Evolutionary conservation across 1,140 invertebrate genomes (phyloP), one percentile per base, ranked within the genome.

Genomic region (Penaeus chinensis): DNA sequence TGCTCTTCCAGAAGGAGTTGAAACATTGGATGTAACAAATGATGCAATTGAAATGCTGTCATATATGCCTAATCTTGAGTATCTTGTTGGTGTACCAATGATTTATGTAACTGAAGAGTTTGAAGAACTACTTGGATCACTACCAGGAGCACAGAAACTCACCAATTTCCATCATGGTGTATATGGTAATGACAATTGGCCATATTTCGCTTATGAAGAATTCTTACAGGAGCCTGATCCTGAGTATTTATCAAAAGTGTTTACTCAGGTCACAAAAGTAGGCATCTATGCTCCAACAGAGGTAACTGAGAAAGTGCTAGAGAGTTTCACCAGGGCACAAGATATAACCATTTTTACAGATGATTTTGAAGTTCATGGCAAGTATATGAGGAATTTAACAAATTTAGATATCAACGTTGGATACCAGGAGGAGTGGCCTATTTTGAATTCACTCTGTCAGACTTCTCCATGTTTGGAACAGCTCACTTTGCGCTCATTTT

Each of bases 41-140:
- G 79, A 81, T 76, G 85, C 79, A 20, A 87, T 82, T 63, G 85
- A 87, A 47, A 87, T 87, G 79, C 74, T 87, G 22, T 20, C 78
- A 22, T 82, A 65, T 63, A 87, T 87, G 85, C 85, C 85, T n/a
- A 82, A 87, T 63, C 85, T 87, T 22, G 54, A 87, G 65, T 82
- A 87, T 47, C 80, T 87, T 74, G 85, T 87, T 8, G 85, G 85
- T 61, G 85, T 54, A 0, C 85, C 85, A 10, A 87, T 87, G 85
- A 87, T 87, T 24, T 82, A 87, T 63, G 85, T 87, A n/a, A 87
- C 85, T 61, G 78, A 87, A 27, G 78, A 87, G 63, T 82, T 87
- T 82, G 85, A 87, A 27, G 78, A 87, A 62, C 62, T 81, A 22
- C 81, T 86, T 61, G 85, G 76, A n/a, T 61, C 47, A 22, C 62